Conservation (phyloP, 2,797 vertebrate species). For the Micropoecilia bifurca region DNA sequence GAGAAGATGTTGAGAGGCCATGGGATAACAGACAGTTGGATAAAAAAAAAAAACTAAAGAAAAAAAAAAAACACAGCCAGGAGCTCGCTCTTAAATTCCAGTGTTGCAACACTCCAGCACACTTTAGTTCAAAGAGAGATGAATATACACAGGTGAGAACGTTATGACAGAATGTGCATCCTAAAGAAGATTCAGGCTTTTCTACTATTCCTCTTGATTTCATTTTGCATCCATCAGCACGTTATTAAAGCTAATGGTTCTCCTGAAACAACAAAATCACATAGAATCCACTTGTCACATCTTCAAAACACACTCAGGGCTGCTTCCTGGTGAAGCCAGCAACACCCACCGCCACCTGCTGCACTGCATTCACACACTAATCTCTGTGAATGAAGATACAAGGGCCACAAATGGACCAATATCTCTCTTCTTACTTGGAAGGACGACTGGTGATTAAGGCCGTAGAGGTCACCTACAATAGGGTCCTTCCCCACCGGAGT, state of each 20-base stretch:
- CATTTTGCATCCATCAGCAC: slow-evolving; percentile 46
- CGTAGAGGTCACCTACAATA: slow-evolving; percentile 37
- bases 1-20: slow-evolving; percentile 42
- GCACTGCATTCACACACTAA: slow-evolving; percentile 35
- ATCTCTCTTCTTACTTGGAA: slow-evolving; percentile 40
- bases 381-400: slow-evolving; percentile 48
- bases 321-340: slow-evolving; percentile 52
- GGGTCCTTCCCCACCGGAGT: slow-evolving; percentile 20
- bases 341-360: slow-evolving; percentile 70
- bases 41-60: background rate
- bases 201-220: slow-evolving; percentile 40
- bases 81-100: slow-evolving; percentile 32
- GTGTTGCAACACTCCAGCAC: background rate
- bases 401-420: slow-evolving; percentile 28
- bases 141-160: slow-evolving; percentile 20
- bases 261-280: slow-evolving; percentile 22
- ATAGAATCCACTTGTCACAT: slow-evolving; percentile 61
- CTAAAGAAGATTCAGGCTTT: slow-evolving; percentile 14
- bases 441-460: slow-evolving; percentile 57
- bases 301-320: slow-evolving; percentile 57
- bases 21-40: slow-evolving; percentile 48
- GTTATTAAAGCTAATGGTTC: slow-evolving; percentile 30
- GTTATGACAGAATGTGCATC: background rate
- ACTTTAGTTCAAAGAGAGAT: slow-evolving; percentile 11
- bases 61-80: slow-evolving; percentile 22